Conservation (phyloP, 2,797 vertebrate genomes). For the Eulemur albifrons region DNA sequence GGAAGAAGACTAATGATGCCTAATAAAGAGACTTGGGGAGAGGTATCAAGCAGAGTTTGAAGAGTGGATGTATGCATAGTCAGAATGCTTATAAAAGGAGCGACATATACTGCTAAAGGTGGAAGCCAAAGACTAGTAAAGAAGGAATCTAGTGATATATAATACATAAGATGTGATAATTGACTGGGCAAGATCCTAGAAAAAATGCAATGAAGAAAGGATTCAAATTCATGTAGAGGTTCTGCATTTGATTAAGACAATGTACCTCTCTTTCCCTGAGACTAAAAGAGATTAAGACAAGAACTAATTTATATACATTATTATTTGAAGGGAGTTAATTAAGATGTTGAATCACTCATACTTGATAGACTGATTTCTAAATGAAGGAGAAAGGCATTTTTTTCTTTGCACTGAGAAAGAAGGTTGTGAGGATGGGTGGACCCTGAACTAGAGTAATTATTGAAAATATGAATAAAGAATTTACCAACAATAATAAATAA, state of each 20-base stretch:
- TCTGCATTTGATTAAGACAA: neutral
- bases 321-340: neutral
- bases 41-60: neutral
- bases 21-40: neutral
- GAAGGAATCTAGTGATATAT: neutral
- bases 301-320: neutral
- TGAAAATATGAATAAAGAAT: neutral
- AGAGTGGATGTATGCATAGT: neutral
- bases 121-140: neutral
- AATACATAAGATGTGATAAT: neutral
- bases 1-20: neutral
- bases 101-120: neutral
- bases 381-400: neutral
- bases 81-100: neutral
- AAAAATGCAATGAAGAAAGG: neutral
- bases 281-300: neutral
- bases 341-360: neutral
- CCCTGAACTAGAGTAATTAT: neutral
- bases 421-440: neutral
- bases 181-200: neutral
- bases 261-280: neutral
- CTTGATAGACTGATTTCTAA: neutral
- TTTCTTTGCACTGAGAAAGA: neutral
- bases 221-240: neutral
- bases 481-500: neutral